Evolutionary conservation across 2,888 invertebrate species (phyloP).

Genomic region (Meghimatium bilineatum): DNA sequence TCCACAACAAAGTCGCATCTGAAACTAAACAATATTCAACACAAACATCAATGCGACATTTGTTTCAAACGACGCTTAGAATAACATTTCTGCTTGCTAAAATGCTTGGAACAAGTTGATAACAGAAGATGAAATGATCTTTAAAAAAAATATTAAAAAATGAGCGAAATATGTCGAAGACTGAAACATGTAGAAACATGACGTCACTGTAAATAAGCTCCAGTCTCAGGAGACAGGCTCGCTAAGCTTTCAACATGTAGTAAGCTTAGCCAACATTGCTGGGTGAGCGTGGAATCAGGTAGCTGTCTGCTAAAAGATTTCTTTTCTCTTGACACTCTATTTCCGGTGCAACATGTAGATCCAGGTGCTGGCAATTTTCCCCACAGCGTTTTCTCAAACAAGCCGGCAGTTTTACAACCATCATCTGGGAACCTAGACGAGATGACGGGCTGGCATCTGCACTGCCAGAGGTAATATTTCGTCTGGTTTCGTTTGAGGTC

Average conservation of each 20-base stretch:
- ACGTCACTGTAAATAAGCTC: not conserved
- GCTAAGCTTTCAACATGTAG: not conserved
- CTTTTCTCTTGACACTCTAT: slow-evolving; percentile 7
- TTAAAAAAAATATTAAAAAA: no score
- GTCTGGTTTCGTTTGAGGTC: not conserved
- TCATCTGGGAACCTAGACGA: not conserved
- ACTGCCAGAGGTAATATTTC: slow-evolving; percentile 3
- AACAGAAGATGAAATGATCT: no score
- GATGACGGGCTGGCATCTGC: not conserved
- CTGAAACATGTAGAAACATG: not conserved
- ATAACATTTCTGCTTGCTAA: no score
- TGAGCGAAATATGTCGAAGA: not conserved
- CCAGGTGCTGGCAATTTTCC: slow-evolving; percentile 9
- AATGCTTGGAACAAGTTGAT: no score
- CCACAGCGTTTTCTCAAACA: not conserved
- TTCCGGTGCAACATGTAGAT: slow-evolving; percentile 33
- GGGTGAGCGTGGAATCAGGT: not conserved
- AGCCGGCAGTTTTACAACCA: not conserved
- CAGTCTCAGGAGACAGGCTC: not conserved
- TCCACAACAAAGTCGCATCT: no score
- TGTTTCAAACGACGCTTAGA: no score
- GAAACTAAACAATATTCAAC: no score
- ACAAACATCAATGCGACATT: no score
- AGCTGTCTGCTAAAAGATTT: not conserved
- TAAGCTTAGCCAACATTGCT: not conserved